Evolutionary conservation across 2,888 invertebrate species (phyloP).

Genomic region (Resseliella maxima): DNA sequence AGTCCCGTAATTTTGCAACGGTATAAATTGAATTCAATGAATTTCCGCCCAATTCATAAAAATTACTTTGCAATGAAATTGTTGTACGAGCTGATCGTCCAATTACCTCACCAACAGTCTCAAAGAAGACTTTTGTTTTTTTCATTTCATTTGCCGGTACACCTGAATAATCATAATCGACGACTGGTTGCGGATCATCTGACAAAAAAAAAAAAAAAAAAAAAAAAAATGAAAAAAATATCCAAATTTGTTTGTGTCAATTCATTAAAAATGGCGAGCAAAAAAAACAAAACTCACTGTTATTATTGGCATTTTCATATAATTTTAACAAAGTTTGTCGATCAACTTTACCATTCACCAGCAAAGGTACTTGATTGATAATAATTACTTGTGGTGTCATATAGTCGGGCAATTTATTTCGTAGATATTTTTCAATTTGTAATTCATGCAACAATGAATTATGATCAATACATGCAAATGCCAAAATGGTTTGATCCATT

Average conservation of each 20-base stretch:
- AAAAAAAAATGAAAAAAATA: no score
- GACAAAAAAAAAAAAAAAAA: neutral
- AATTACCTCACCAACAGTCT: slow-evolving; percentile 79
- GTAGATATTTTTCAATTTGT: slow-evolving; percentile 75
- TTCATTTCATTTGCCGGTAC: slow-evolving; percentile 71
- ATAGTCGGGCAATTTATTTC: slow-evolving; percentile 76
- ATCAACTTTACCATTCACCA: slow-evolving; percentile 90
- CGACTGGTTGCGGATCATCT: slow-evolving; percentile 71
- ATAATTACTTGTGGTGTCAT: slow-evolving; percentile 84
- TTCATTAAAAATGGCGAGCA: neutral
- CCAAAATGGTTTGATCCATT: slow-evolving; percentile 77
- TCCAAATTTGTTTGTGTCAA: neutral
- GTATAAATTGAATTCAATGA: slow-evolving; percentile 87
- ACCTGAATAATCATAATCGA: slow-evolving; percentile 76
- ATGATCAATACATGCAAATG: slow-evolving; percentile 71
- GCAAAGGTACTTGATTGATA: slow-evolving; percentile 79
- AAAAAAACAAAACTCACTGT: slow-evolving; percentile 67
- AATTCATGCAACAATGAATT: slow-evolving; percentile 66
- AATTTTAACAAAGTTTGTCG: slow-evolving; percentile 79
- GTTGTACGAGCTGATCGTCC: slow-evolving; percentile 74
- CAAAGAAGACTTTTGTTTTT: slow-evolving; percentile 78
- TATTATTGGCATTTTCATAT: slow-evolving; percentile 79
- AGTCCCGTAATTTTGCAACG: slow-evolving; percentile 79
- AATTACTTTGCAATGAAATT: slow-evolving; percentile 76
- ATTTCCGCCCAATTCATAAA: slow-evolving; percentile 88